Base-by-base conservation (phyloP, 2,797 vertebrate genomes). In the Vireo griseus region DNA sequence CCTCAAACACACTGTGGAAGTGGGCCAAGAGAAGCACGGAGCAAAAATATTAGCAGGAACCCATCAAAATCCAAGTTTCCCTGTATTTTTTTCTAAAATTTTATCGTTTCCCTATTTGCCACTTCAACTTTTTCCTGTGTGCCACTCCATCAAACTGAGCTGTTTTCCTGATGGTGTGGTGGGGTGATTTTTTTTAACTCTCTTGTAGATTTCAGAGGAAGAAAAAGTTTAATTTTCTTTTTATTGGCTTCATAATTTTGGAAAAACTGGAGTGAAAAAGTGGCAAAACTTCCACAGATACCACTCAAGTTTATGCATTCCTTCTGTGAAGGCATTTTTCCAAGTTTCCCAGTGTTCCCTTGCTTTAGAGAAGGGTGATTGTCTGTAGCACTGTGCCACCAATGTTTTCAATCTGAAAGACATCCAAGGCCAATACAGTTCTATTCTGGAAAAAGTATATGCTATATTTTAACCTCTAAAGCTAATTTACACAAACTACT, bases 381-480 rank as follows among this genome's bases (percentile, higher is more conserved):
- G 11, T 65, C 77, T 4, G 1, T 83, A 67, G 55, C 75, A 50
- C 15, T 9, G 8, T 67, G 81, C 57, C 87, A 87, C 71, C 33
- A 52, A 21, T 37, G 16, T 77, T 55, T 65, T 83, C 40, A 87
- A 55, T 54, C 68, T 91, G 87, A 91, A 95, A 77, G 33, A 8
- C 28, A 71, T 68, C 35, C 61, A 85, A 80, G 54, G 76, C 78
- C 82, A 83, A 66, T 40, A 33, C 22, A 48, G 8, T 72, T 79
- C 13, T 57, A 37, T 35, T 85, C 61, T 89, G 59, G 47, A 68
- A 91, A 91, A 91, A 76, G 21, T 21, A 16, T 5, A 63, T 25
- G 24, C 9, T 42, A 35, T 79, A 67, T 80, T 83, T 88, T 54
- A 92, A 5, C 16, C 11, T 94, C 17, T 61, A 74, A 87, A 83